Conservation (phyloP, 2,888 invertebrate genomes). For the Cryptus armator region DNA sequence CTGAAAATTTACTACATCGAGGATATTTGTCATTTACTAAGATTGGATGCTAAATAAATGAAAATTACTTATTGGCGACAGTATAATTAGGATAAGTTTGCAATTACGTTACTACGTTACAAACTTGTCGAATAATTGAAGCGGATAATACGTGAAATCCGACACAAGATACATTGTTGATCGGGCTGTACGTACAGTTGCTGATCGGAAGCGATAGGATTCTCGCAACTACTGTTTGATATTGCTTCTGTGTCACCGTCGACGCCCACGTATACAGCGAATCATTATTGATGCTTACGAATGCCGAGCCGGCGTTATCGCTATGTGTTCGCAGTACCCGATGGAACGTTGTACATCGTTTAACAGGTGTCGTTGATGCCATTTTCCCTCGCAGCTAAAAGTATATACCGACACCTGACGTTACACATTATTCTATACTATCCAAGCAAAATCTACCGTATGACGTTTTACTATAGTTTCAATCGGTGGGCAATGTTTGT, state of each 20-base stretch:
- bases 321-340: not conserved
- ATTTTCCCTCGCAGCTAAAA: slow-evolving; percentile 14
- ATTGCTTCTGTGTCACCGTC: slow-evolving; percentile 29
- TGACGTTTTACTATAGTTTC: not conserved
- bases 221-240: not conserved
- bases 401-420: not conserved
- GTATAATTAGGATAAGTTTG: too few relatives aligned
- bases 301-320: slow-evolving; percentile 29
- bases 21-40: too few relatives aligned
- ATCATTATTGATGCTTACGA: slow-evolving; percentile 51
- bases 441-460: not conserved
- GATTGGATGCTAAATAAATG: too few relatives aligned
- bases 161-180: too few relatives aligned
- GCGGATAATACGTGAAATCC: too few relatives aligned
- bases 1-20: too few relatives aligned
- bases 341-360: slow-evolving; percentile 12
- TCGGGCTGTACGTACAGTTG: not conserved
- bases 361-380: not conserved
- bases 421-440: slow-evolving; percentile 1
- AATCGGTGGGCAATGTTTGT: slow-evolving; percentile 7
- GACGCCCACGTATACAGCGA: slow-evolving; percentile 24
- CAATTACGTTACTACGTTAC: too few relatives aligned
- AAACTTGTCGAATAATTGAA: too few relatives aligned
- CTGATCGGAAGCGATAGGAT: slow-evolving; percentile 24
- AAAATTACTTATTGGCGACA: too few relatives aligned